A percentile compares a stretch with the other conserved stretches of the same genome.
phyloP scores from a whole-genome alignment of 2,888 invertebrate species.

The Folsomia manolachei region DNA sequence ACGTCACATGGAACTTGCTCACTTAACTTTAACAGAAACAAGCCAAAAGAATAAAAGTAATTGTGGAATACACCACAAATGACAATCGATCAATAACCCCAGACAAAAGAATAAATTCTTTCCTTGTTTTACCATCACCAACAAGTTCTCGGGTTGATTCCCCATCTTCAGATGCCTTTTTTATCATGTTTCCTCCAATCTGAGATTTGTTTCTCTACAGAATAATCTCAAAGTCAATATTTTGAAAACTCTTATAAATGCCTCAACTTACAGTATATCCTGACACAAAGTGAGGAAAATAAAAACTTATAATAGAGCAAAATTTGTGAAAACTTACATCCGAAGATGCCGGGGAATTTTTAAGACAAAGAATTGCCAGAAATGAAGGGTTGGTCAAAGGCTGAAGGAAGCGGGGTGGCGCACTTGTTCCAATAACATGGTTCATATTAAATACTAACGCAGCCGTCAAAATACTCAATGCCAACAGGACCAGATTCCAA shows the following conservation, averaged over 20 bases:
- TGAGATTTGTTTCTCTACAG: neutral
- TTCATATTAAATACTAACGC: slow-evolving; percentile 37
- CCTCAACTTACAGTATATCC: too few relatives aligned
- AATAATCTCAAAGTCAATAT: neutral
- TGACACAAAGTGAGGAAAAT: neutral
- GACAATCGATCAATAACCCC: slow-evolving; percentile 64
- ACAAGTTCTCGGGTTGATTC: slow-evolving; percentile 22
- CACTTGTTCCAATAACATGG: slow-evolving; percentile 36
- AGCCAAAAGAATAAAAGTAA: slow-evolving; percentile 43
- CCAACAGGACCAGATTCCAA: slow-evolving; percentile 43
- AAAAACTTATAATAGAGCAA: neutral
- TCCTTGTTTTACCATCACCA: slow-evolving; percentile 21
- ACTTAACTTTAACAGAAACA: slow-evolving; percentile 26
- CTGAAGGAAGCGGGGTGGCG: slow-evolving; percentile 39
- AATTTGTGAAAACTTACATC: slow-evolving; percentile 16
- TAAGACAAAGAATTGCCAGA: slow-evolving; percentile 41
- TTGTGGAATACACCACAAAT: slow-evolving; percentile 58
- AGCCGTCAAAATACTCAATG: slow-evolving; percentile 40
- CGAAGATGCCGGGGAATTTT: slow-evolving; percentile 33
- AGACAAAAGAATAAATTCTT: slow-evolving; percentile 65
- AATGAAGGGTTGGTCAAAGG: slow-evolving; percentile 36
- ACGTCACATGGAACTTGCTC: too few relatives aligned
- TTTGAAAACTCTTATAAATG: too few relatives aligned
- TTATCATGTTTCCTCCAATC: slow-evolving; percentile 6
- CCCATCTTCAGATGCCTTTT: slow-evolving; percentile 20